Evolutionary conservation across 1,140 invertebrate species (phyloP).

Genomic region (Telenomus remus): DNA sequence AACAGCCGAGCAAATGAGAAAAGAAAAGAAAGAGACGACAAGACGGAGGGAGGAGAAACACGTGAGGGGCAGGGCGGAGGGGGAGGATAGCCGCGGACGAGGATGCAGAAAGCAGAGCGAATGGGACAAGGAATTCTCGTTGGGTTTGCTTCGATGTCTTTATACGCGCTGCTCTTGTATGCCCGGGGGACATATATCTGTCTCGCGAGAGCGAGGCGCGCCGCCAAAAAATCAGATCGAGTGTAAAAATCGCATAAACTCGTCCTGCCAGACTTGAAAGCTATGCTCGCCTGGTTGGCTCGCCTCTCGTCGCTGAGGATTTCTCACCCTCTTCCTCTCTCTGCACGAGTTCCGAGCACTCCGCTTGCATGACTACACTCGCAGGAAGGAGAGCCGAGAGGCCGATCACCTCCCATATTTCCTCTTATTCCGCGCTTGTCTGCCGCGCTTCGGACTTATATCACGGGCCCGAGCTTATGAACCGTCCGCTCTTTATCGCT

Average conservation of each 20-base stretch:
- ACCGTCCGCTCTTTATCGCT: constrained; percentile 71
- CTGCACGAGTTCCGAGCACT: constrained; percentile 58
- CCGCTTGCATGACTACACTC: constrained; percentile 69
- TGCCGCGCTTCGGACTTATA: constrained; percentile 66
- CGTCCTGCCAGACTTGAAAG: constrained; percentile 73
- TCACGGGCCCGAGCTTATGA: constrained; percentile 66
- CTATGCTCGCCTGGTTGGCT: constrained; percentile 66
- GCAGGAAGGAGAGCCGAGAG: constrained; percentile 61
- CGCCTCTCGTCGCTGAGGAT: constrained; percentile 58
- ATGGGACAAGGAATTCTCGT: constrained; percentile 76
- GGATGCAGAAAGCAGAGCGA: constrained; percentile 44
- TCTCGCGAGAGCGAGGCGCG: constrained; percentile 73
- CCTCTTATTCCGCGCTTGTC: constrained; percentile 72
- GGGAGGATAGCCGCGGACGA: background rate
- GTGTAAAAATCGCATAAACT: constrained; percentile 77
- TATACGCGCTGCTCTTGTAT: constrained; percentile 75
- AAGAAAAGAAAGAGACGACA: constrained; percentile 13
- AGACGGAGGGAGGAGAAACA: constrained; percentile 4
- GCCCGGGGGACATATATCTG: constrained; percentile 75
- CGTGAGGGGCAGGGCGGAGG: constrained; percentile 8
- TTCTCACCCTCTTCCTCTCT: constrained; percentile 20
- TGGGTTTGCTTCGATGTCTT: constrained; percentile 76
- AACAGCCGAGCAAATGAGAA: constrained; percentile 32
- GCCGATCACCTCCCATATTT: constrained; percentile 75
- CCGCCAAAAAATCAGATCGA: constrained; percentile 77